Percentiles rank a stretch among this genome's conserved stretches.
These are phyloP conservation scores for Exephanes ischioxanthus DNA, from an alignment of 2,888 invertebrate species.

Conservation along the genomic window DNA sequence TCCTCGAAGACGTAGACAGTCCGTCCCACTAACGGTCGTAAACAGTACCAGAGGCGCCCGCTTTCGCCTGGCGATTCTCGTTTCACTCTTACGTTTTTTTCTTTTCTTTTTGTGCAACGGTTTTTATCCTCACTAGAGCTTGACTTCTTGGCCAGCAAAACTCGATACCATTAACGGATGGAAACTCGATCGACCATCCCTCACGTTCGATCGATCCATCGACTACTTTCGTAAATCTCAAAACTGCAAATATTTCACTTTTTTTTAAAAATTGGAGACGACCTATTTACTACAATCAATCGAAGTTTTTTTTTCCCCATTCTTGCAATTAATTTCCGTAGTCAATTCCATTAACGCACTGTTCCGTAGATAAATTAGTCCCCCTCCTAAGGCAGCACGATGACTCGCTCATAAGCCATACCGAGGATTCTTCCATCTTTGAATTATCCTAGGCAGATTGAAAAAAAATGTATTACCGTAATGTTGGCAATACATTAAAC, in stretches of 20 bases:
- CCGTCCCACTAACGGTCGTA: slow-evolving; percentile 23
- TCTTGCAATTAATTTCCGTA: too few species aligned
- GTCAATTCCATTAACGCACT: too few species aligned
- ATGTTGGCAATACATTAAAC: too few species aligned
- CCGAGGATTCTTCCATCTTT: too few species aligned
- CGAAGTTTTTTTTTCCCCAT: too few species aligned
- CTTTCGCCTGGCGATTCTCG: slow-evolving; percentile 61
- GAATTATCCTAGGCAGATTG: too few species aligned
- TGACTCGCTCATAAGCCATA: too few species aligned
- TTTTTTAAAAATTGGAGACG: too few species aligned
- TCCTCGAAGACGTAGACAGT: slow-evolving; percentile 25
- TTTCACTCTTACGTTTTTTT: slow-evolving; percentile 50
- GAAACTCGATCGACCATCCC: neutral
- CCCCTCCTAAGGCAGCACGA: too few species aligned
- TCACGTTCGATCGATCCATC: neutral
- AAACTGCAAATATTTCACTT: neutral
- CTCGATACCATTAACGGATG: slow-evolving; percentile 34
- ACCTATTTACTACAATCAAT: too few species aligned
- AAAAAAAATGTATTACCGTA: too few species aligned
- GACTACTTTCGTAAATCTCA: neutral
- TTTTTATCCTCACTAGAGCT: slow-evolving; percentile 31
- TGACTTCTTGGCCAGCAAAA: slow-evolving; percentile 30
- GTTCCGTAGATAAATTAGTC: too few species aligned
- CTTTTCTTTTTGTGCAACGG: slow-evolving; percentile 30
- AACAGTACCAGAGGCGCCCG: slow-evolving; percentile 46